Conservation (phyloP, 2,113 vertebrate species). For the Larimichthys polyactis region DNA sequence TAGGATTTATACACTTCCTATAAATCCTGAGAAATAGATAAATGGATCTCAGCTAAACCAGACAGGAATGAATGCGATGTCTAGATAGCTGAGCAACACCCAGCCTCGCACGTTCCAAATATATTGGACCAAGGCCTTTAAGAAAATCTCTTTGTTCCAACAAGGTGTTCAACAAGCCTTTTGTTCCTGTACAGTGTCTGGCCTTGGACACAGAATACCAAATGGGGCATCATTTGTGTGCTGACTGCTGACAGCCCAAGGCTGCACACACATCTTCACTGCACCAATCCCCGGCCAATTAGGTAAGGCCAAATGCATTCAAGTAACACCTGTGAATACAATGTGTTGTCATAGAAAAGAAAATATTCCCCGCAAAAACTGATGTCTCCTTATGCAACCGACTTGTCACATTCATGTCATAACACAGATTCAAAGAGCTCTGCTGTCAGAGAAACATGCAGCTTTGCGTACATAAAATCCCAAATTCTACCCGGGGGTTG, state of each 20-base stretch:
- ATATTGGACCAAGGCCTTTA: constrained; percentile 47
- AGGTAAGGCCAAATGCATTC: constrained; percentile 67
- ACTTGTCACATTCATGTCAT: constrained; percentile 40
- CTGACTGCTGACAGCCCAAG: constrained; percentile 76
- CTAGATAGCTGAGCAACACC: constrained; percentile 68
- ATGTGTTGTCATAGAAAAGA: constrained; percentile 47
- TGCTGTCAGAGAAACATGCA: constrained; percentile 27
- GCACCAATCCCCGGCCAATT: constrained; percentile 70
- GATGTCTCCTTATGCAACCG: constrained; percentile 5
- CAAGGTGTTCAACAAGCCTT: constrained; percentile 75
- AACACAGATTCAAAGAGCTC: constrained; percentile 36
- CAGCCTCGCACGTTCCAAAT: constrained; percentile 43
- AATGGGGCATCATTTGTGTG: constrained; percentile 75
- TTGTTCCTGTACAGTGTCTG: constrained; percentile 71
- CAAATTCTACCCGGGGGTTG: constrained; percentile 38
- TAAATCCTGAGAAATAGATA: constrained; percentile 75
- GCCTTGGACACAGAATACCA: constrained; percentile 77
- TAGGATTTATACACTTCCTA: constrained; percentile 70
- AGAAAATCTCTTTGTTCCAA: constrained; percentile 75
- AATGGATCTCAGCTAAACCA: constrained; percentile 65
- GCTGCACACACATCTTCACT: constrained; percentile 64
- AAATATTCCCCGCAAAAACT: constrained; percentile 22
- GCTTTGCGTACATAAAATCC: constrained; percentile 39
- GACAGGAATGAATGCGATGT: constrained; percentile 63
- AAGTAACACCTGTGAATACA: constrained; percentile 67